Percentiles rank a stretch among this genome's conserved stretches.
Conservation (phyloP, 2,113 vertebrate species). For the Neofelis nebulosa region DNA sequence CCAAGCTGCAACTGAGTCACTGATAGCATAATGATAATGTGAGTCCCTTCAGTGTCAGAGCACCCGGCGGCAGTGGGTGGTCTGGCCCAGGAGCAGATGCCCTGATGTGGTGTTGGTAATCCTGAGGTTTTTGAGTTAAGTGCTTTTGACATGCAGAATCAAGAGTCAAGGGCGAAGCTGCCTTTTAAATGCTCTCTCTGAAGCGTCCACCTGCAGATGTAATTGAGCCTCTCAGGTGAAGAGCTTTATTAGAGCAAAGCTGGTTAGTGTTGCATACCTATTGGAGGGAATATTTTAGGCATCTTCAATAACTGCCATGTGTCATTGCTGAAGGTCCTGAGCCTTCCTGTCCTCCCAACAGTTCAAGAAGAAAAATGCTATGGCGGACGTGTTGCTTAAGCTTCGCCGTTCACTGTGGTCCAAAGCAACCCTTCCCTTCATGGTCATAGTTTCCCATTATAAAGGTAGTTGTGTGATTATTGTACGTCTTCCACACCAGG, state of each 20-base stretch:
- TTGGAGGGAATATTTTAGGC: conserved; percentile 63
- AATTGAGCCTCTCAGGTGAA: conserved; percentile 86
- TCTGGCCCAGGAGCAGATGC: conserved; percentile 79
- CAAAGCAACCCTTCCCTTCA: not conserved
- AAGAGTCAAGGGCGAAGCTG: conserved; percentile 87
- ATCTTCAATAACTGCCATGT: conserved; percentile 75
- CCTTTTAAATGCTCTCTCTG: conserved; percentile 84
- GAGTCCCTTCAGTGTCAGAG: conserved; percentile 59
- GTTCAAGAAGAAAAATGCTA: not conserved
- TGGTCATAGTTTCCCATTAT: not conserved
- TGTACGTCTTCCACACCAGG: not conserved
- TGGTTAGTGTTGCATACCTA: conserved; percentile 79
- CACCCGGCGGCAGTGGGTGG: conserved; percentile 66
- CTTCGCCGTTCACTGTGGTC: not conserved
- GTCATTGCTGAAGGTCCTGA: conserved; percentile 83
- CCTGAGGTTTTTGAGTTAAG: conserved; percentile 84
- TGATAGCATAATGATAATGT: not conserved
- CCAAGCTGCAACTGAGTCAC: not conserved
- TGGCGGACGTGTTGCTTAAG: not conserved
- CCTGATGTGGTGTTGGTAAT: conserved; percentile 83
- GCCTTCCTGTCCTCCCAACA: conserved; percentile 5
- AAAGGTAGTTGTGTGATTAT: not conserved
- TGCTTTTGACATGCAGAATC: conserved; percentile 87
- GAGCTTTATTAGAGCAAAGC: conserved; percentile 83
- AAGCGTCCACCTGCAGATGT: conserved; percentile 77